A percentile compares a stretch with the other conserved stretches of the same genome.
phyloP scores from a whole-genome alignment of 2,888 invertebrate genomes.

The Lepeophtheirus nordmannii region DNA sequence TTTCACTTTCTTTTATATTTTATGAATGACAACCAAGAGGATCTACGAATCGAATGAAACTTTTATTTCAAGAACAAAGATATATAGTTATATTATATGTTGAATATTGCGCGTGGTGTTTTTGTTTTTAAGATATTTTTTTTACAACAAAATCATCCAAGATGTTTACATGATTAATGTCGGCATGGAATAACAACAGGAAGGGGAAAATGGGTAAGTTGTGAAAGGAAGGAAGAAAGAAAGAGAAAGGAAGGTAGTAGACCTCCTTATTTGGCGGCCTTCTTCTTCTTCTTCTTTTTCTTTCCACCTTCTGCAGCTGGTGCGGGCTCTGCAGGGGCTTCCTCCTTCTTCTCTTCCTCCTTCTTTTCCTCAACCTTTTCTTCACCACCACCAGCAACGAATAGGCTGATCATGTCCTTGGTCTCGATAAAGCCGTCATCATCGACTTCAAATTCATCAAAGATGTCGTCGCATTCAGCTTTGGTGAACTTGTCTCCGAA shows the following conservation, averaged over 20 bases:
- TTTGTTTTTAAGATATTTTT: not conserved
- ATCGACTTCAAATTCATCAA: constrained; percentile 28
- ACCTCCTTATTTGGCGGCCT: constrained; percentile 6
- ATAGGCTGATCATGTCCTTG: constrained; percentile 27
- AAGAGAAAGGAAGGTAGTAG: too few relatives aligned
- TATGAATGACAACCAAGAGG: too few relatives aligned
- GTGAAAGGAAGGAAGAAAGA: not conserved
- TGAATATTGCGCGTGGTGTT: constrained; percentile 6
- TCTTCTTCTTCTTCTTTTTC: constrained; percentile 20
- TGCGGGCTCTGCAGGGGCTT: not conserved
- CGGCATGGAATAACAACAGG: constrained; percentile 5
- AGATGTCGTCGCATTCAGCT: constrained; percentile 40
- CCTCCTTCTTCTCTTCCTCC: constrained; percentile 15
- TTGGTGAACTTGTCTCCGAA: constrained; percentile 49
- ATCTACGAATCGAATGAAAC: constrained; percentile 4
- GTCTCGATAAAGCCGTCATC: constrained; percentile 28
- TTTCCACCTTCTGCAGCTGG: not conserved
- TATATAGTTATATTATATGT: constrained; percentile 7
- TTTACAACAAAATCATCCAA: not conserved
- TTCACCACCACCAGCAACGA: constrained; percentile 27
- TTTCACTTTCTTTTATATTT: too few relatives aligned
- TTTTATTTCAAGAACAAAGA: constrained; percentile 7
- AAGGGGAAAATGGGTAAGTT: not conserved
- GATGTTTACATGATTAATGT: not conserved
- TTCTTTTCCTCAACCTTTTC: constrained; percentile 25